A percentile compares a stretch with the other conserved stretches of the same genome.
phyloP scores from a whole-genome alignment of 2,797 vertebrate species.

The Amniataba percoides region DNA sequence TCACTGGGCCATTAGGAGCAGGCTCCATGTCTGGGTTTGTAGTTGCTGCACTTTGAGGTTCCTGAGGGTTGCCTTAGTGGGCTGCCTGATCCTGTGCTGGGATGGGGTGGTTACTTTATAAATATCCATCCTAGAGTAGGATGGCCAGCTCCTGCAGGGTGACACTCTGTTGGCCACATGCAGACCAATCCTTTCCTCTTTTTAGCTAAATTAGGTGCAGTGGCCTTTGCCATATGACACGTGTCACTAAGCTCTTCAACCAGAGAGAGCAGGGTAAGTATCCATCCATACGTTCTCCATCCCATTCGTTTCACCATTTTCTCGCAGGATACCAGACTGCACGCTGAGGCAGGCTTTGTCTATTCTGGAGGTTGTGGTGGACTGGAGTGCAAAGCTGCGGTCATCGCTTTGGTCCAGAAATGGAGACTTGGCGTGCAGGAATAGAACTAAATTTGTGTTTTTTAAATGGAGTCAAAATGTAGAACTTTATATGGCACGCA shows the following conservation, averaged over 20 bases:
- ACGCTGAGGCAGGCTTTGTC: constrained; percentile 37
- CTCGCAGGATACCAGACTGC: constrained; percentile 27
- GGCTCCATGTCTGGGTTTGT: constrained; percentile 69
- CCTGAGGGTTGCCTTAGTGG: constrained; percentile 74
- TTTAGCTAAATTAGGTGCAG: constrained; percentile 47
- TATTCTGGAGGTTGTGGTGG: constrained; percentile 73
- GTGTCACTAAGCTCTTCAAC: constrained; percentile 48
- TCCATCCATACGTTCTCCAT: constrained; percentile 39
- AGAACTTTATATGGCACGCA: constrained; percentile 15
- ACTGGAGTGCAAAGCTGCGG: constrained; percentile 73
- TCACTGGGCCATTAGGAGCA: constrained; percentile 65
- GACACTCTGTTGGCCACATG: constrained; percentile 37
- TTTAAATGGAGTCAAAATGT: constrained; percentile 45
- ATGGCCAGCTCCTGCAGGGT: constrained; percentile 53
- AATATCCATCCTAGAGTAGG: constrained; percentile 60
- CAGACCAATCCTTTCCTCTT: constrained; percentile 53
- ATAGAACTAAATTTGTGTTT: constrained; percentile 61
- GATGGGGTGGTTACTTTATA: constrained; percentile 69
- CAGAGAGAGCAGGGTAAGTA: constrained; percentile 26
- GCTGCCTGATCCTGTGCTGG: constrained; percentile 71
- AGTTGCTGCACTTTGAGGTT: constrained; percentile 76
- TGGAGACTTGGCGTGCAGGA: constrained; percentile 57
- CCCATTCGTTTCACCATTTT: constrained; percentile 21
- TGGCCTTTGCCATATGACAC: constrained; percentile 49
- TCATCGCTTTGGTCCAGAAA: constrained; percentile 65